Evolutionary conservation across 64 coral and sea anemone species (phyloP).

Genomic region (Porites lutea): DNA sequence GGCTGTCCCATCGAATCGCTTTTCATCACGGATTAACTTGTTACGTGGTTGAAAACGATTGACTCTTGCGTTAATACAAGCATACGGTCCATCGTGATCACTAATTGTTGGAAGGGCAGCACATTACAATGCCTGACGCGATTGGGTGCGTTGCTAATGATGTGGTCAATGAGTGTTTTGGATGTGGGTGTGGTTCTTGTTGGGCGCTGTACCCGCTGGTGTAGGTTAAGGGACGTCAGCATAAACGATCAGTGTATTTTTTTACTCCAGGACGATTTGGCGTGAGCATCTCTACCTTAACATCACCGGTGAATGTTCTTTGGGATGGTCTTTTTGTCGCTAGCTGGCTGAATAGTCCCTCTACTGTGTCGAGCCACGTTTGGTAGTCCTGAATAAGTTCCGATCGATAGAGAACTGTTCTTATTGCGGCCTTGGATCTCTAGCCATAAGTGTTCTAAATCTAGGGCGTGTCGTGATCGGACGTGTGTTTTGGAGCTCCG

Average conservation of each 20-base stretch:
- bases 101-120: conserved; percentile 30
- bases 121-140: conserved; percentile 38
- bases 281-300: conserved; percentile 24
- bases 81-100: conserved; percentile 44
- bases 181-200: not conserved
- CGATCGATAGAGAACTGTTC: conserved; percentile 31
- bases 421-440: conserved; percentile 7
- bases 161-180: too few species aligned
- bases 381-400: not conserved
- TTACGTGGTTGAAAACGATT: not conserved
- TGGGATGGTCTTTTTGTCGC: too few species aligned
- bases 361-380: conserved; percentile 24
- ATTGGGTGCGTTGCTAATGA: conserved; percentile 11
- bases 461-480: too few species aligned
- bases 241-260: conserved; percentile 4
- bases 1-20: not conserved
- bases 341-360: conserved; percentile 15
- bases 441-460: conserved; percentile 10
- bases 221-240: too few species aligned
- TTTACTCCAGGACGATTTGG: not conserved
- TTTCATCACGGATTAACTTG: not conserved
- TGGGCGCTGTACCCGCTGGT: not conserved
- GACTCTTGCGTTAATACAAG: not conserved
- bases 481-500: too few species aligned
- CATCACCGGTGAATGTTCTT: conserved; percentile 24